These are phyloP conservation scores for Athripsodes cinereus DNA, from an alignment of 2,888 invertebrate species.

Conservation along the genomic window DNA sequence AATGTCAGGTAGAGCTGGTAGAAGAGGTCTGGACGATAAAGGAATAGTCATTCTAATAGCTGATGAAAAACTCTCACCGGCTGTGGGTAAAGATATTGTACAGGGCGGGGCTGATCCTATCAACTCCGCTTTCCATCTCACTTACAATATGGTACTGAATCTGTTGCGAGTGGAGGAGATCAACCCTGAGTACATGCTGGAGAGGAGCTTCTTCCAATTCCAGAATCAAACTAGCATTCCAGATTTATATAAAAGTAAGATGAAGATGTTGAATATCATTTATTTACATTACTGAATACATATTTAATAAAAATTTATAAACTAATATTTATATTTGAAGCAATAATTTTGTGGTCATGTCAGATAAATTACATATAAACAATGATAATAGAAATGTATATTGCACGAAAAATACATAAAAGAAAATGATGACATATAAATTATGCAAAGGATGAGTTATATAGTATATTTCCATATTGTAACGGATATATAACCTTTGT, in stretches of 20 bases:
- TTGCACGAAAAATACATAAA: no score
- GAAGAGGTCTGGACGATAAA: constrained; percentile 94
- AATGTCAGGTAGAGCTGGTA: constrained; percentile 98
- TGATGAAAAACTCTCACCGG: constrained; percentile 88
- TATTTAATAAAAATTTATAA: no score
- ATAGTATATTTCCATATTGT: no score
- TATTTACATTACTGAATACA: no score
- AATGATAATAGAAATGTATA: no score
- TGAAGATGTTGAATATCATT: no score
- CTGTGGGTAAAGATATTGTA: constrained; percentile 67
- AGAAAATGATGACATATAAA: no score
- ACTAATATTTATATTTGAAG: no score
- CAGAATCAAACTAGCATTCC: constrained; percentile 97
- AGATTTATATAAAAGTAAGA: constrained; percentile 74
- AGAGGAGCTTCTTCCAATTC: constrained; percentile 97
- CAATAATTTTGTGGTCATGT: no score
- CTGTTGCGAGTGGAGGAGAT: constrained; percentile 96
- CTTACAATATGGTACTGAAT: constrained; percentile 99
- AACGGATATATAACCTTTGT: no score
- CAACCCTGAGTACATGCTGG: constrained; percentile 98
- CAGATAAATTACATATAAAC: no score
- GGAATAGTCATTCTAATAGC: constrained; percentile 98
- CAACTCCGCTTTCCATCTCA: constrained; percentile 98
- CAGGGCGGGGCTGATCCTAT: constrained; percentile 94
- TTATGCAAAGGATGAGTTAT: no score